A percentile compares a stretch with the other conserved stretches of the same genome.
phyloP scores from a whole-genome alignment of 2,888 invertebrate genomes.

The Ornithoptera priamus region DNA sequence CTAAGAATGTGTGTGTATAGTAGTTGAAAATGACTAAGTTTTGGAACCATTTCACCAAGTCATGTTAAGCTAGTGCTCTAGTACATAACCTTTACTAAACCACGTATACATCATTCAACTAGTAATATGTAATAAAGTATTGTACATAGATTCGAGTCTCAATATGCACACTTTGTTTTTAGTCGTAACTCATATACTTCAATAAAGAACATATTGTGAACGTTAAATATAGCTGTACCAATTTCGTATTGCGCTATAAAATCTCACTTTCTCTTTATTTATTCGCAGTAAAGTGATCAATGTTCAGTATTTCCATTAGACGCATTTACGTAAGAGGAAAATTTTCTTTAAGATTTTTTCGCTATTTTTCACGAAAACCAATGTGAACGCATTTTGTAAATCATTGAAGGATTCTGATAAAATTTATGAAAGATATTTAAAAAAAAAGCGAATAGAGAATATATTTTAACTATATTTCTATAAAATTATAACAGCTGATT shows the following conservation, averaged over 20 bases:
- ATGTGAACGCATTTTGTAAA: constrained; percentile 5
- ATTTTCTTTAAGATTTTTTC: constrained; percentile 32
- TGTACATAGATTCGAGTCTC: neutral
- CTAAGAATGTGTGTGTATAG: too few relatives aligned
- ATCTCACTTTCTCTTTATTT: constrained; percentile 75
- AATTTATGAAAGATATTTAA: neutral
- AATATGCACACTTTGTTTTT: constrained; percentile 39
- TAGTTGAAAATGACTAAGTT: too few relatives aligned
- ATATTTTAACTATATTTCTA: neutral
- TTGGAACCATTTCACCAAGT: too few relatives aligned
- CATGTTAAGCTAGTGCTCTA: too few relatives aligned
- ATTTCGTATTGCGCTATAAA: constrained; percentile 77
- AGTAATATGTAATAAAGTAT: neutral
- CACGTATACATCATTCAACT: neutral
- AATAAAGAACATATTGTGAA: constrained; percentile 71
- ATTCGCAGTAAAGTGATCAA: constrained; percentile 76
- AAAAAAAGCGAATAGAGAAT: neutral
- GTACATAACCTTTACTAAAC: too few relatives aligned
- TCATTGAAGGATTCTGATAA: constrained; percentile 3
- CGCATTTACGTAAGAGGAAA: constrained; percentile 35
- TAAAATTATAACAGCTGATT: constrained; percentile 5
- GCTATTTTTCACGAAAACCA: constrained; percentile 6
- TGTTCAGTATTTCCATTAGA: constrained; percentile 67
- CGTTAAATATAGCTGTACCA: constrained; percentile 73
- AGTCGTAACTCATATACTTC: constrained; percentile 70